These are phyloP conservation scores for Hypocryptadius cinnamomeus DNA, from an alignment of 2,113 vertebrate species.

Conservation along the genomic window DNA sequence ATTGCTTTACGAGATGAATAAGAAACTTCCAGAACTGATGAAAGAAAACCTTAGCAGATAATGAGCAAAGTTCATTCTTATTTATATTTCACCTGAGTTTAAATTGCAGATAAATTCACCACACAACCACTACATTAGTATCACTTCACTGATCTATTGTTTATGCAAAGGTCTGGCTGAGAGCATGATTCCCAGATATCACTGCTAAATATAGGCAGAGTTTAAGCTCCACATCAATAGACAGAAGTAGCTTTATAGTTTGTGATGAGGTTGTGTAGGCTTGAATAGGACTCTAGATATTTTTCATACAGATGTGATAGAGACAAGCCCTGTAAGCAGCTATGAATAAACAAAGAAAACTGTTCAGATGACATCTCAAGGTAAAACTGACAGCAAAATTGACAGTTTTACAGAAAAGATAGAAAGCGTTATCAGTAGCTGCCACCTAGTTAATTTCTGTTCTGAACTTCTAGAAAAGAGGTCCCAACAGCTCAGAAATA, in stretches of 20 bases:
- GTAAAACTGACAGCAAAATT: neutral
- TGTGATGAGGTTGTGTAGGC: neutral
- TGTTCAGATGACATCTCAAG: neutral
- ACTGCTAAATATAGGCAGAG: neutral
- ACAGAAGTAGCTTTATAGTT: neutral
- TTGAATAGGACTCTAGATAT: neutral
- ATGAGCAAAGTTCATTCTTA: neutral
- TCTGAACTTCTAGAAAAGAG: neutral
- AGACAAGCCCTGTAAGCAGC: neutral
- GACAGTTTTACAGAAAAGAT: neutral
- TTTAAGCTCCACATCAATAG: neutral
- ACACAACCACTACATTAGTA: neutral
- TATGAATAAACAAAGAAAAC: neutral
- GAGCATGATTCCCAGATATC: neutral
- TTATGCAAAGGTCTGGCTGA: neutral
- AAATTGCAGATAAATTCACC: neutral
- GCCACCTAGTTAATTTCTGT: neutral
- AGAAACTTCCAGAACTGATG: neutral
- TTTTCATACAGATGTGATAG: neutral
- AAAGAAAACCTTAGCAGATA: neutral
- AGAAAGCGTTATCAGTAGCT: neutral
- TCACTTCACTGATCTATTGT: neutral
- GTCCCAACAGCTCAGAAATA: neutral
- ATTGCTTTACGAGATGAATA: neutral
- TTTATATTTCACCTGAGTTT: neutral